These are phyloP conservation scores for Elanoides forficatus DNA, from an alignment of 2,113 vertebrate genomes.

Conservation along the genomic window DNA sequence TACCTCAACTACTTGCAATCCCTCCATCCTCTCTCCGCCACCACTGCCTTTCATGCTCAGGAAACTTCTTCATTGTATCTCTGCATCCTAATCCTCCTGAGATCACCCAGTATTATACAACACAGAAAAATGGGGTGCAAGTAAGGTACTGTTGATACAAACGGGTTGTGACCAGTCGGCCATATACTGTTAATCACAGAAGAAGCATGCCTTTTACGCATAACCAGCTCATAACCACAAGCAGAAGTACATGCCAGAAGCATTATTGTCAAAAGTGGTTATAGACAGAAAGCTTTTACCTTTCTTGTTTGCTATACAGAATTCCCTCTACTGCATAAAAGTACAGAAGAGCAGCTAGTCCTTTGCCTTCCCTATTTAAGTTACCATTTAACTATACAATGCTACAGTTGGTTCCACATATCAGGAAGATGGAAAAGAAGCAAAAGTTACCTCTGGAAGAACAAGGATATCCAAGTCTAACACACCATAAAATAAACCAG, in stretches of 20 bases:
- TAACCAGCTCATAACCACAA: background rate
- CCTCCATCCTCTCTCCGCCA: rapidly evolving
- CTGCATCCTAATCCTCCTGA: background rate
- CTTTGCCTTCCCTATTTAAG: background rate
- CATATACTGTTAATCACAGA: rapidly evolving
- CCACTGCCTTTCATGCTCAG: background rate
- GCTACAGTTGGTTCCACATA: background rate
- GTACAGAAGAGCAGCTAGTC: background rate
- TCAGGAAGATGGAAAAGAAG: background rate
- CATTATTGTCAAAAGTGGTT: background rate
- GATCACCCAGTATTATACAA: background rate
- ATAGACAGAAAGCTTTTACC: background rate
- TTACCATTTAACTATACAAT: background rate
- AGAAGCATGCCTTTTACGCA: background rate
- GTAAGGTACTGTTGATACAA: background rate
- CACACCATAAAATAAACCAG: background rate
- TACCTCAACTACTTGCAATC: background rate
- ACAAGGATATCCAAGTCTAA: background rate
- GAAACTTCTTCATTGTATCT: background rate
- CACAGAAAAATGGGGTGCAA: background rate
- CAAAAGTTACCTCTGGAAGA: background rate
- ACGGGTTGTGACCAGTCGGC: background rate
- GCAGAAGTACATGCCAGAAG: background rate
- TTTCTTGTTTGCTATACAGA: background rate
- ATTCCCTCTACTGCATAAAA: background rate